Percentiles rank a stretch among this genome's conserved stretches.
phyloP scores from a whole-genome alignment of 1,140 invertebrate genomes.

The Mizuhopecten yessoensis region DNA sequence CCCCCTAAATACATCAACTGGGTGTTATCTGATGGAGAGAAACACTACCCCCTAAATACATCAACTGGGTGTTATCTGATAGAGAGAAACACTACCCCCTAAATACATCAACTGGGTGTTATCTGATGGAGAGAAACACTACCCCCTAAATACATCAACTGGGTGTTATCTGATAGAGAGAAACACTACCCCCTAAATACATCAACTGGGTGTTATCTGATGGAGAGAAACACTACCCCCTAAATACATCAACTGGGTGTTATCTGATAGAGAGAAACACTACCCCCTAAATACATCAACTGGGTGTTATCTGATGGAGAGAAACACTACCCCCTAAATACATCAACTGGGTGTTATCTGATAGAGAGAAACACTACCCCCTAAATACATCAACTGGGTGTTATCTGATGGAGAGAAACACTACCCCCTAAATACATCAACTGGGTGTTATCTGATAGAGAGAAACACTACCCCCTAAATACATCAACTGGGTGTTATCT shows the following conservation, averaged over 20 bases:
- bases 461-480: not conserved
- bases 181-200: not conserved
- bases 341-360: not conserved
- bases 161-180: not conserved
- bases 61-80: not conserved
- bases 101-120: not conserved
- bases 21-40: not conserved
- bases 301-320: not conserved
- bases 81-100: not conserved
- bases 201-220: not conserved
- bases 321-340: not conserved
- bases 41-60: not conserved
- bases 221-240: not conserved
- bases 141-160: not conserved
- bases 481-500: not conserved
- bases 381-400: not conserved
- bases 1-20: not conserved
- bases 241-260: not conserved
- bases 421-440: not conserved
- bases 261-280: not conserved
- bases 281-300: not conserved
- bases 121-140: not conserved
- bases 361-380: not conserved
- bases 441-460: not conserved
- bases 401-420: not conserved